Evolutionary conservation across 2,113 vertebrate species (phyloP).

Genomic region (Eclectus roratus): DNA sequence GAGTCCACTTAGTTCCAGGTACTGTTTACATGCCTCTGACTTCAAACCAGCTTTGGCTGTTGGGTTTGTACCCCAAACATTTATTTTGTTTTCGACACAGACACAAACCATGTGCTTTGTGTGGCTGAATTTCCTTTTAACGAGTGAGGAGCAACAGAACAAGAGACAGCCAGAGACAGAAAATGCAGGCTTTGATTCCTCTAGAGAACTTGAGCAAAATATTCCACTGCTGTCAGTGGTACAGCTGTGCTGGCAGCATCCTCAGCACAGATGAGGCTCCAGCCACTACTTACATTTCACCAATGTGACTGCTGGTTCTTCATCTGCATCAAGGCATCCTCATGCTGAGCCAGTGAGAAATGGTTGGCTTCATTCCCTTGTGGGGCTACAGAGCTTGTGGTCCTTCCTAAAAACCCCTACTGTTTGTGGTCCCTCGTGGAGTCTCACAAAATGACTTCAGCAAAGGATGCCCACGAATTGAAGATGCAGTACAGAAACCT

Average conservation of each 20-base stretch:
- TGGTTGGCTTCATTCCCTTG: neutral
- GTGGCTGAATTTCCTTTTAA: neutral
- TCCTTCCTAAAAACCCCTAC: neutral
- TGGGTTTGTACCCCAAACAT: neutral
- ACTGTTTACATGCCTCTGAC: neutral
- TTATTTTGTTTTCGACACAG: neutral
- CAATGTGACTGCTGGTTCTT: neutral
- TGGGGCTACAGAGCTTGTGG: neutral
- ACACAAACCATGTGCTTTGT: neutral
- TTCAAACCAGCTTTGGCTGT: conserved; percentile 22
- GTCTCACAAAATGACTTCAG: neutral
- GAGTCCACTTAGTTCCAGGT: conserved; percentile 15
- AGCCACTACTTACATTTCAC: neutral
- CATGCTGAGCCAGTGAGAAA: neutral
- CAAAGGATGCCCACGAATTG: neutral
- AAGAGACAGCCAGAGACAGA: neutral
- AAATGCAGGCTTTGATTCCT: conserved; percentile 55
- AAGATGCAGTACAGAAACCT: conserved; percentile 31
- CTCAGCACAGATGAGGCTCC: neutral
- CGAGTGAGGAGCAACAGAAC: neutral
- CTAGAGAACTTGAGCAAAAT: conserved; percentile 62
- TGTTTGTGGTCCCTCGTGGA: neutral
- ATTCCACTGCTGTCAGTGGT: conserved; percentile 61
- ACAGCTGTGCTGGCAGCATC: conserved; percentile 63
- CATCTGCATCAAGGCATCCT: neutral